A percentile compares a stretch with the other conserved stretches of the same genome.
Conservation (phyloP, 2,113 vertebrate species). For the Mastomys natalensis region DNA sequence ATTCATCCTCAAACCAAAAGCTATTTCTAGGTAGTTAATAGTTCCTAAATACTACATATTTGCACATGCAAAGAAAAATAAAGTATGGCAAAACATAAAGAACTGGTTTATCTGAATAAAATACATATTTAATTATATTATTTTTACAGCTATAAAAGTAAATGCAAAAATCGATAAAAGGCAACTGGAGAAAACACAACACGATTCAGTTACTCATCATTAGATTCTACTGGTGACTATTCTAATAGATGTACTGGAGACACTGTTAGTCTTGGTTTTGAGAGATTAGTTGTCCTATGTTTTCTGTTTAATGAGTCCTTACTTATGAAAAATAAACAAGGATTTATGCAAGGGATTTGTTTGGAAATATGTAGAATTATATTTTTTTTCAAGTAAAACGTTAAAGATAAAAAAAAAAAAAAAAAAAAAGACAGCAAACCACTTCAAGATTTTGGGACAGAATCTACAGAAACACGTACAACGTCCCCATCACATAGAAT, state of each 20-base stretch:
- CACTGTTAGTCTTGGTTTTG: not conserved
- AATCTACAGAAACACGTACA: not conserved
- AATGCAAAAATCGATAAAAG: conserved; percentile 34
- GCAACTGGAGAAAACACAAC: not conserved
- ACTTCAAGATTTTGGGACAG: not conserved
- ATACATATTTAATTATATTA: not conserved
- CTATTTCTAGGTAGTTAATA: not conserved
- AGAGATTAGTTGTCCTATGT: not conserved
- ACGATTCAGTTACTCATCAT: not conserved
- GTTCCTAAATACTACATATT: not conserved
- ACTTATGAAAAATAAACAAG: not conserved
- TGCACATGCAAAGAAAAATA: not conserved
- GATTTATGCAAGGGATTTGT: not conserved
- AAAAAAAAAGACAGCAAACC: not conserved
- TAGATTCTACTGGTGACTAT: not conserved
- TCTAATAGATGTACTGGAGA: not conserved
- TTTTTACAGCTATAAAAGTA: not conserved
- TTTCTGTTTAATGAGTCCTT: not conserved
- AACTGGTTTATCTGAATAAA: not conserved
- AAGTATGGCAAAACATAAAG: not conserved
- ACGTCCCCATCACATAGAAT: not conserved
- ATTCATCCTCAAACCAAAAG: not conserved
- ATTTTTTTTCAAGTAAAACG: not conserved
- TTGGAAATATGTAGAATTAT: not conserved
- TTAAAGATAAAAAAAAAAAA: conserved; percentile 39